Evolutionary conservation across 2,797 vertebrate genomes (phyloP).

Genomic region (Coccyzus lansbergi): DNA sequence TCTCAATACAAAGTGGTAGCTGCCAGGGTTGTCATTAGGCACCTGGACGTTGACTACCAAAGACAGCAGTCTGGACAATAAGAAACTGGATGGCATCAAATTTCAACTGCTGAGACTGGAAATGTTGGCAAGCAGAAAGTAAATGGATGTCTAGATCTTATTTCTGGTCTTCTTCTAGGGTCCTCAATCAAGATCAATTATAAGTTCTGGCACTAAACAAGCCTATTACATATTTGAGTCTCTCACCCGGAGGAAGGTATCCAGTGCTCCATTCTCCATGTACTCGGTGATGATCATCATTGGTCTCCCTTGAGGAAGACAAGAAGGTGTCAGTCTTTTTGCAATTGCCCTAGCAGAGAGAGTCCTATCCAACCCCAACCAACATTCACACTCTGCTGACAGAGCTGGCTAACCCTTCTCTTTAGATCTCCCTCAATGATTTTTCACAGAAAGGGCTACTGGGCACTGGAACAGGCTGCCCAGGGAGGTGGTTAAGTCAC

Average conservation of each 20-base stretch:
- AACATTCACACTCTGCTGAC: background rate
- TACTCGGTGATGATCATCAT: slow-evolving; percentile 85
- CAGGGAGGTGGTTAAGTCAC: too few relatives aligned
- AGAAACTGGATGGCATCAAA: background rate
- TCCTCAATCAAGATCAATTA: background rate
- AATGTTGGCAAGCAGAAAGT: background rate
- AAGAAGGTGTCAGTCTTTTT: background rate
- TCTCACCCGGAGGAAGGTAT: slow-evolving; percentile 81
- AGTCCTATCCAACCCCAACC: background rate
- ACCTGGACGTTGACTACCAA: background rate
- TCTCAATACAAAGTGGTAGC: background rate
- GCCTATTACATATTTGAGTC: background rate
- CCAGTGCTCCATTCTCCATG: slow-evolving; percentile 83
- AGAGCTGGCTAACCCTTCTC: background rate
- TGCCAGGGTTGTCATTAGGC: background rate
- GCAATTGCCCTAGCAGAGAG: background rate
- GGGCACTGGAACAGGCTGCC: too few relatives aligned
- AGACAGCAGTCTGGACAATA: background rate
- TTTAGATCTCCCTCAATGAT: background rate
- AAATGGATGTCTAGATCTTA: background rate
- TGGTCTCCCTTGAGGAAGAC: slow-evolving; percentile 73
- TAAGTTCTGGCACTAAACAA: background rate
- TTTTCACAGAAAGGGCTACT: too few relatives aligned
- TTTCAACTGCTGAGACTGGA: background rate
- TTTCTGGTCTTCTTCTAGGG: background rate